Base-by-base conservation (phyloP, 2,797 vertebrate species). In the Podarcis siculus region DNA sequence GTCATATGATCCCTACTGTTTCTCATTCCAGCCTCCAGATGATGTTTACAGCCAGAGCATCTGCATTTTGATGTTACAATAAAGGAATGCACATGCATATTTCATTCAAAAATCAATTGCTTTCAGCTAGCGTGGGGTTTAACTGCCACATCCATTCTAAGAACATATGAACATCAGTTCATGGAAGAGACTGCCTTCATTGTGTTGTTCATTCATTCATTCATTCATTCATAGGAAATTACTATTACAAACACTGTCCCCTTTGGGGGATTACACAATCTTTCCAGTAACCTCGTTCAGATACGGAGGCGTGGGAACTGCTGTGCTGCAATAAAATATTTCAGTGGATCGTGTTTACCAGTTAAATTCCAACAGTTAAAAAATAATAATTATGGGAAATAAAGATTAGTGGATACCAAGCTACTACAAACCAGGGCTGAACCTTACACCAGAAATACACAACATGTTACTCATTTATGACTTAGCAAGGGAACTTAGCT, bases 221-320 rank as follows among this genome's bases (percentile, higher is more conserved):
- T 89, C 76, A 89, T 64, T 93, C 39, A 55, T 85, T 89, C 76
- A 89, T 86, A 94, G 79, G 80, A 93, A 95, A 95, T 77, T 61
- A 49, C 55, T 42, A 45, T 78, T 92, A 90, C 67, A 82, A 90
- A 49, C 23, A 27, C 89, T 90, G 88, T 55, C 87, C 88, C 66
- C 89, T 91, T 83, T 42, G 81, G 8, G 39, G 80, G 69, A 91
- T 73, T 91, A 79, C 91, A 94, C 30, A 89, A 19, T 81, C 86
- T 91, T 94, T 92, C 90, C 92, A 75, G 37, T 49, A 21, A 3
- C 86, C 32, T 89, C 85, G 82, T 37, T 83, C 66, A 49, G 66
- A 27, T 32, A 71, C 4, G 25, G 1, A 82, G 32, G 92, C 86
- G 21, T 1, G 0, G 76, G 81, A 79, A 92, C 73, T 83, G 80